Evolutionary conservation across 2,797 vertebrate species (phyloP).

Genomic region (Protonibea diacanthus): DNA sequence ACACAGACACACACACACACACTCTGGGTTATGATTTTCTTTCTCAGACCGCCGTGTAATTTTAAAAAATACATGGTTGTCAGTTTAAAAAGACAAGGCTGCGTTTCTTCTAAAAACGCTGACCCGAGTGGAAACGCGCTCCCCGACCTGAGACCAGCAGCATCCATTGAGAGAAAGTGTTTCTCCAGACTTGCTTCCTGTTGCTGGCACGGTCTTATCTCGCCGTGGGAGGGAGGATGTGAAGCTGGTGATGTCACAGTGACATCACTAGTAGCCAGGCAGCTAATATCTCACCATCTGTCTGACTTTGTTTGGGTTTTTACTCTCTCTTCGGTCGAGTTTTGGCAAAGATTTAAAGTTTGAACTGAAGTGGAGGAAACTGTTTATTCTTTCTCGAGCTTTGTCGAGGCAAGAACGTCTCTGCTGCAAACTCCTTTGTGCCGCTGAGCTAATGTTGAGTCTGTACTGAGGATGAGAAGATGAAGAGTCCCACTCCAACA

Average conservation of each 20-base stretch:
- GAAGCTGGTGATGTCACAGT: background rate
- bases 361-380: too few species aligned
- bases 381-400: too few species aligned
- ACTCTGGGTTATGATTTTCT: background rate
- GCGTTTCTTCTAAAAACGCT: slow-evolving; percentile 15
- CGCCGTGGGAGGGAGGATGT: background rate
- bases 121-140: slow-evolving; percentile 21
- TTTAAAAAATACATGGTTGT: slow-evolving; percentile 27
- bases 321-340: too few species aligned
- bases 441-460: too few species aligned
- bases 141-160: background rate
- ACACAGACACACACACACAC: background rate
- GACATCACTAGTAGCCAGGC: slow-evolving; percentile 54
- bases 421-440: too few species aligned
- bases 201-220: background rate
- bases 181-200: slow-evolving; percentile 28
- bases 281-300: background rate
- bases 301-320: too few species aligned
- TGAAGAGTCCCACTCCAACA: too few species aligned
- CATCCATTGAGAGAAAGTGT: slow-evolving; percentile 17
- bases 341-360: too few species aligned
- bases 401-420: too few species aligned
- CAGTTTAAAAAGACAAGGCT: slow-evolving; percentile 9
- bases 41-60: slow-evolving; percentile 26
- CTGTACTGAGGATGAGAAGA: too few species aligned